Percentiles rank a stretch among this genome's conserved stretches.
Evolutionary conservation across 2,888 invertebrate species (phyloP).

Genomic region (Crematogaster levior): DNA sequence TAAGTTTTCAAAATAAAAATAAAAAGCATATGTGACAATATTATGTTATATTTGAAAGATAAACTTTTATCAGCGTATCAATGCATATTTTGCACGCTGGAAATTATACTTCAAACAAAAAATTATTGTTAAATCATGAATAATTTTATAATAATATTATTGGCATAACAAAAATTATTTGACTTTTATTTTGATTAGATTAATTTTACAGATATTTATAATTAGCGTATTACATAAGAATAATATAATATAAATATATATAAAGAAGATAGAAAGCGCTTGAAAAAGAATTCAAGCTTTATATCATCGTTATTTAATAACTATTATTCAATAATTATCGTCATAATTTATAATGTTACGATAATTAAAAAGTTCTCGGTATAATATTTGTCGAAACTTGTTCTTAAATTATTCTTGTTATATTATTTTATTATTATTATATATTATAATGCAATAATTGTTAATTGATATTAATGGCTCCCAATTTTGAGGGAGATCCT

Average conservation of each 20-base stretch:
- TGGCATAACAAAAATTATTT: not conserved
- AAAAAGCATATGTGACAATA: not conserved
- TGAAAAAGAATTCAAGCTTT: not conserved
- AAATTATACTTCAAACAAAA: constrained; percentile 8
- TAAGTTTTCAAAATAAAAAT: not conserved
- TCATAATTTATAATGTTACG: not conserved
- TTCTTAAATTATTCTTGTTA: not conserved
- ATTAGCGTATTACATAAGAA: not conserved
- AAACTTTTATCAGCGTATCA: constrained; percentile 58
- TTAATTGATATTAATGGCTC: not conserved
- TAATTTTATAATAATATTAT: not conserved
- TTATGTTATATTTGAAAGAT: not conserved
- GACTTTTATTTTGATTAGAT: not conserved
- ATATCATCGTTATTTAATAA: not conserved
- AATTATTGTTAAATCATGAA: not conserved
- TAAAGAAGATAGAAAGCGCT: not conserved
- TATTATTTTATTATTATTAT: not conserved
- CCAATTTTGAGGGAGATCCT: not conserved
- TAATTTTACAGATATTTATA: not conserved
- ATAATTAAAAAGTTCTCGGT: not conserved
- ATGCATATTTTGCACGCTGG: constrained; percentile 59
- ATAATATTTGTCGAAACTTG: not conserved
- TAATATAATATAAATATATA: not conserved
- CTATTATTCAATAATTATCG: not conserved
- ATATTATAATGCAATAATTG: not conserved